Base-by-base conservation (phyloP, 2,113 vertebrate species). In the Amblyopsis rosae region DNA sequence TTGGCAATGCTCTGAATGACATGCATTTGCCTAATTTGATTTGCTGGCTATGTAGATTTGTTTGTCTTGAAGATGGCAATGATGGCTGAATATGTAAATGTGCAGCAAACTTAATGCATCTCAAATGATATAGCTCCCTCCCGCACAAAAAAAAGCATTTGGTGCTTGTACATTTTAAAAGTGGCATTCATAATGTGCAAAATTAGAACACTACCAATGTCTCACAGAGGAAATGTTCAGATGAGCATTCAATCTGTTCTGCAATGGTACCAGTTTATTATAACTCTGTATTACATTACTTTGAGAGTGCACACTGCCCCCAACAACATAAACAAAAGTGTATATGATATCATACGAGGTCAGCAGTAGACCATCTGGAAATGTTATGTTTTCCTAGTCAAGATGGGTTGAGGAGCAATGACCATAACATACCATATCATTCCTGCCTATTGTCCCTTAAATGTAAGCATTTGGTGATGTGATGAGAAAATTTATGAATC, bases 171-270 rank as follows among this genome's bases (percentile, higher is more conserved):
- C 35, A 55, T 76, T 17, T 70, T 10, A 66, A 65, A 88, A 65
- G 62, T 69, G 70, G 76, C 17, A 45, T 79, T 76, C 67, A 65
- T 69, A 56, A 74, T 77, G 67, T 26, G 26, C 26, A 26, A 26
- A 26, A 26, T 26, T 45, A 69, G 55, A 76, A 75, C 62, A 74
- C 55, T 59, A 56, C 56, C 62, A 64, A 69, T 3, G n/a, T 73
- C 74, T 79, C 77, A 77, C 8, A 35, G 67, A 59, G 8, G 65
- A 59, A 65, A 46, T 16, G 53, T 50, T 74, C 12, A 26, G 47
- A 65, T 60, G 41, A 67, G 56, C 50, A 76, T 69, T 26, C 26
- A 26, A 79, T 84, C 78, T 81, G 73, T 82, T 59, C 82, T 73
- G 17, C 66, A 74, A 76, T 59, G 47, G 68, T 17, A 70, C 54